Conservation (phyloP, 1,140 invertebrate species). For the Rhagoletis pomonella region DNA sequence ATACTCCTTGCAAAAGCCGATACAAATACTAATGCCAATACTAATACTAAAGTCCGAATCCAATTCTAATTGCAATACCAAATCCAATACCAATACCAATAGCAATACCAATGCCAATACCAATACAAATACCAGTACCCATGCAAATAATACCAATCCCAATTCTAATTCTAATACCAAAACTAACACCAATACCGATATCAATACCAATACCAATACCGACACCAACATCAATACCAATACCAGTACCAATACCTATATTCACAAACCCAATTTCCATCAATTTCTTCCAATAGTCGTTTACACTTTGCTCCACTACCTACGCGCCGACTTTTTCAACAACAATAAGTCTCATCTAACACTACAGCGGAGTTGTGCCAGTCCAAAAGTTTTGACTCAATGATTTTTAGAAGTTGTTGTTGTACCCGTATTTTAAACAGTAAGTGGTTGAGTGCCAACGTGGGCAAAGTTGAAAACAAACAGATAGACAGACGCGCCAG, state of each 20-base stretch:
- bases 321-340: not conserved
- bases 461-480: conserved; percentile 58
- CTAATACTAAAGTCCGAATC: no score
- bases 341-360: not conserved
- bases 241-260: not conserved
- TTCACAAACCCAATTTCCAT: not conserved
- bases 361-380: not conserved
- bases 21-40: no score
- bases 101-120: no score
- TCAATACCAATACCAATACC: not conserved
- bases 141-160: no score
- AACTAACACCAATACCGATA: not conserved
- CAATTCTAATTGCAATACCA: no score
- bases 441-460: conserved; percentile 45
- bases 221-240: not conserved
- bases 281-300: not conserved
- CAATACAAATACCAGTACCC: no score
- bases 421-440: not conserved
- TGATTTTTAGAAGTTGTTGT: not conserved
- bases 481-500: conserved; percentile 56
- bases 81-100: no score
- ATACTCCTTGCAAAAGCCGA: not conserved
- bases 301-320: not conserved
- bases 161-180: no score
- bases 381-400: not conserved